These are phyloP conservation scores for Caiman crocodilus DNA, from an alignment of 2,797 vertebrate genomes.

Conservation along the genomic window DNA sequence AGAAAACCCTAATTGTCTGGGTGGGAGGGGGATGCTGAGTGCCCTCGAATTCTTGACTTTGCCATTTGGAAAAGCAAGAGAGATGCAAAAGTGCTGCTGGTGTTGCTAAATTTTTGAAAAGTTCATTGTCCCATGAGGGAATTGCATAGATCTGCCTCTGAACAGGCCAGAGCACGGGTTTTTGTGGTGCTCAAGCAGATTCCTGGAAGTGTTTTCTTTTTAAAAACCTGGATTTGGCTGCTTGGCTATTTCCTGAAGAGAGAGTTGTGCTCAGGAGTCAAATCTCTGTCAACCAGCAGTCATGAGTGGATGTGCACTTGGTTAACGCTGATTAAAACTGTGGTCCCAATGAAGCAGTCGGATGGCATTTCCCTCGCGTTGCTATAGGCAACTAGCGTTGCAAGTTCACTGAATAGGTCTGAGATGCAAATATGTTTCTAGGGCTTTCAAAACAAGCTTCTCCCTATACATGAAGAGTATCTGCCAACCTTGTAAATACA, in stretches of 20 bases:
- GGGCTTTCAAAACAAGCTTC: conserved; percentile 23
- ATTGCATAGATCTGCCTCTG: not conserved
- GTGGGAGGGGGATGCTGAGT: not conserved
- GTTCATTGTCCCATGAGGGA: not conserved
- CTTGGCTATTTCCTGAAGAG: conserved; percentile 1
- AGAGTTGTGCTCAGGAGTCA: not conserved
- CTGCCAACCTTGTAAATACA: not conserved
- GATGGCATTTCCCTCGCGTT: not conserved
- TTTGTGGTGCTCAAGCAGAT: not conserved
- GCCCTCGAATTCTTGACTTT: not conserved
- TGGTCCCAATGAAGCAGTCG: not conserved
- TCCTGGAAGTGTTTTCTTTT: not conserved
- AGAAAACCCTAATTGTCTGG: not conserved
- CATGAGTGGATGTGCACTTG: not conserved
- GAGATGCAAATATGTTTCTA: conserved; percentile 24
- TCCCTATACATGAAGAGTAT: not conserved
- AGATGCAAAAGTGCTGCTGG: not conserved
- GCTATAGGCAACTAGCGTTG: conserved; percentile 41
- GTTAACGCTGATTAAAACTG: conserved; percentile 52
- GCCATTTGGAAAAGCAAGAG: not conserved
- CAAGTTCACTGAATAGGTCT: conserved; percentile 5
- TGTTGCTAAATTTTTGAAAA: not conserved
- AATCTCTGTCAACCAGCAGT: not conserved
- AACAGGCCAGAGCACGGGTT: not conserved
- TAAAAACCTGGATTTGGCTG: not conserved